Conservation (phyloP, 30 jellyfish, hydroid and myxozoan species). For the Pelagia noctiluca region DNA sequence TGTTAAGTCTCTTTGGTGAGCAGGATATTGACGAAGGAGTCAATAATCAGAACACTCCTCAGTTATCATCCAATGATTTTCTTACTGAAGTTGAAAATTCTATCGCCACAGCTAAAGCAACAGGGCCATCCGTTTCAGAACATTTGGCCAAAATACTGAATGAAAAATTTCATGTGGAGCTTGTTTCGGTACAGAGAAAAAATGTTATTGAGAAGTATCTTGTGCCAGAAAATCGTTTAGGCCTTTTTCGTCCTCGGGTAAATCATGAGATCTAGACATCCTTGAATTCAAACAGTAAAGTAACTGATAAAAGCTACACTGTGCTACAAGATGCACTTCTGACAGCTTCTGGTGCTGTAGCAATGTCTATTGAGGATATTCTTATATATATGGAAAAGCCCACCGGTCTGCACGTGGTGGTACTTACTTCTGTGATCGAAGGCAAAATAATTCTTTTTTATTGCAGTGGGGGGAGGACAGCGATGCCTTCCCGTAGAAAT, state of each 20-base stretch:
- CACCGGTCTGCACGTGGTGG: background rate
- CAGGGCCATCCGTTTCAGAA: constrained; percentile 32
- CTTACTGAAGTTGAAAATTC: constrained; percentile 13
- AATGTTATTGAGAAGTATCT: background rate
- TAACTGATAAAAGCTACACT: constrained; percentile 25
- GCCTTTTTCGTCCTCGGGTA: constrained; percentile 23
- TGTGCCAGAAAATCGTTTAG: constrained; percentile 22
- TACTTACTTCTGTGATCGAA: background rate
- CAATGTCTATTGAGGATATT: constrained; percentile 27
- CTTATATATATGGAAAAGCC: background rate
- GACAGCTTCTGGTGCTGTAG: constrained; percentile 40
- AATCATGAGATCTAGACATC: constrained; percentile 24
- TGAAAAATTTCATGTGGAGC: constrained; percentile 8
- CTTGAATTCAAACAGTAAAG: constrained; percentile 2
- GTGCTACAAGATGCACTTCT: constrained; percentile 38
- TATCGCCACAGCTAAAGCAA: constrained; percentile 1
- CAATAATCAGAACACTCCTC: background rate
- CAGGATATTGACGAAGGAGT: constrained; percentile 26
- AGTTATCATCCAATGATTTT: background rate
- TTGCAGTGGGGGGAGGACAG: constrained; percentile 40
- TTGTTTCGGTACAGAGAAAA: constrained; percentile 21
- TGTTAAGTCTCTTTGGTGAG: constrained; percentile 43
- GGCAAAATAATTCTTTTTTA: constrained; percentile 17
- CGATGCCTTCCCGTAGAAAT: background rate
- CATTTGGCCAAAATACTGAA: constrained; percentile 20